phyloP scores from a whole-genome alignment of 2,113 vertebrate genomes.

The Hoplias malabaricus region DNA sequence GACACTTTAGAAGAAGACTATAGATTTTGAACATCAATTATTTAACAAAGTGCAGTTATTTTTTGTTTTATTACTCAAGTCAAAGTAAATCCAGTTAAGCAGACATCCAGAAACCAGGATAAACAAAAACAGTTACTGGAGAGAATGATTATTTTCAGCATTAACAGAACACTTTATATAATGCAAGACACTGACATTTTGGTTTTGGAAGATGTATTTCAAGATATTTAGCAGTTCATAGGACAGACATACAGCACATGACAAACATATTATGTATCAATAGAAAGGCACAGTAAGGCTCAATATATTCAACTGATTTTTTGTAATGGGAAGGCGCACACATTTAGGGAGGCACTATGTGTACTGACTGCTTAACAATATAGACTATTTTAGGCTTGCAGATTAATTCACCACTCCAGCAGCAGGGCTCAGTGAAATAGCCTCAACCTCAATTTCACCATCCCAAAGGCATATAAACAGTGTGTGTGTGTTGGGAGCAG shows the following conservation, averaged over 20 bases:
- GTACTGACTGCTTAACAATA: slow-evolving; percentile 1
- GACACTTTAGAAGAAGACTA: not conserved
- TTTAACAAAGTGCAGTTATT: not conserved
- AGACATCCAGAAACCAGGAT: not conserved
- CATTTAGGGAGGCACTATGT: not conserved
- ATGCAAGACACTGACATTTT: not conserved
- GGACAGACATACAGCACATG: not conserved
- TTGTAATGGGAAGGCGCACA: not conserved
- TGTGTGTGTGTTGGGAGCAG: not conserved
- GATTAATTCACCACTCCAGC: slow-evolving; percentile 14
- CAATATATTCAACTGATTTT: not conserved
- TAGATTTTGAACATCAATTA: not conserved
- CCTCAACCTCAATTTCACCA: slow-evolving; percentile 4
- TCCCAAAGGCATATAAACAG: slow-evolving; percentile 14
- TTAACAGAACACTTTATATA: not conserved
- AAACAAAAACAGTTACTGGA: not conserved
- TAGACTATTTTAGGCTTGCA: slow-evolving; percentile 6
- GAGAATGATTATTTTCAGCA: not conserved
- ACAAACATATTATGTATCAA: not conserved
- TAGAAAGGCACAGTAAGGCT: not conserved
- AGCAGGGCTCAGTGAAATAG: not conserved
- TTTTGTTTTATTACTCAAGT: not conserved
- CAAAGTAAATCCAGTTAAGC: not conserved
- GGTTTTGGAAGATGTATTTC: not conserved
- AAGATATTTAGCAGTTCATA: not conserved